Percentiles rank a stretch among this genome's conserved stretches.
Conservation (phyloP, 2,113 vertebrate species). For the Etheostoma cragini region DNA sequence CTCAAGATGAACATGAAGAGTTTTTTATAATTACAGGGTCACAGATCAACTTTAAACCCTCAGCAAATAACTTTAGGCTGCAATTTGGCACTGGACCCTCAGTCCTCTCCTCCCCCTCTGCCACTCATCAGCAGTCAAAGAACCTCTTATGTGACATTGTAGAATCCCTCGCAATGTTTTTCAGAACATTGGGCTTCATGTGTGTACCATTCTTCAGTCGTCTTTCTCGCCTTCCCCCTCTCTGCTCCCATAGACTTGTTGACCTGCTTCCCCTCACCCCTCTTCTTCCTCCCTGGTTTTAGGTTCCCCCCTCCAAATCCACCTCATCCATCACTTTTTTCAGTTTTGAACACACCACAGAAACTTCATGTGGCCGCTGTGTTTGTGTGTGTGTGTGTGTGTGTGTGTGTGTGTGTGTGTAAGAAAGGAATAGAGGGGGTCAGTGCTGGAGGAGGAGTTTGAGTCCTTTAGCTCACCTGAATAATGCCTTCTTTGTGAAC, state of each 20-base stretch:
- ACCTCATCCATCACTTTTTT: conserved; percentile 38
- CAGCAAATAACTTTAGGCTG: conserved; percentile 36
- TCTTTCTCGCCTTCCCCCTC: conserved; percentile 7
- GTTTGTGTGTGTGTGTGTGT: conserved; percentile 10
- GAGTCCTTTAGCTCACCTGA: conserved; percentile 54
- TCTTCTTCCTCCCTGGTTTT: conserved; percentile 48
- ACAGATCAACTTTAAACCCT: conserved; percentile 31
- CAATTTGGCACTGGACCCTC: conserved; percentile 16
- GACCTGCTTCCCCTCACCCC: conserved; percentile 35
- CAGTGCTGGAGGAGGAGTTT: conserved; percentile 42
- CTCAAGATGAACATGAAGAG: conserved; percentile 8
- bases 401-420: conserved; percentile 20
- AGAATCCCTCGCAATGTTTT: conserved; percentile 65
- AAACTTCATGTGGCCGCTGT: conserved; percentile 24
- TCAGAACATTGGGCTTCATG: conserved; percentile 61
- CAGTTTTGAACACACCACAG: conserved; percentile 25
- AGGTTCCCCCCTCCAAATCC: conserved; percentile 27
- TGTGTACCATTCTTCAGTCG: conserved; percentile 50
- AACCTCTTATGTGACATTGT: conserved; percentile 75
- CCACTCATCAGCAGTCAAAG: conserved; percentile 77
- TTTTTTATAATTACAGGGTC: conserved; percentile 37
- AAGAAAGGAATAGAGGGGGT: conserved; percentile 9
- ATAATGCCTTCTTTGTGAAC: conserved; percentile 81
- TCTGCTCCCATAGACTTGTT: conserved; percentile 30
- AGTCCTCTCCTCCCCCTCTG: conserved; percentile 18